These are phyloP conservation scores for Lepas anatifera DNA, from an alignment of 2,888 invertebrate genomes.

Conservation along the genomic window DNA sequence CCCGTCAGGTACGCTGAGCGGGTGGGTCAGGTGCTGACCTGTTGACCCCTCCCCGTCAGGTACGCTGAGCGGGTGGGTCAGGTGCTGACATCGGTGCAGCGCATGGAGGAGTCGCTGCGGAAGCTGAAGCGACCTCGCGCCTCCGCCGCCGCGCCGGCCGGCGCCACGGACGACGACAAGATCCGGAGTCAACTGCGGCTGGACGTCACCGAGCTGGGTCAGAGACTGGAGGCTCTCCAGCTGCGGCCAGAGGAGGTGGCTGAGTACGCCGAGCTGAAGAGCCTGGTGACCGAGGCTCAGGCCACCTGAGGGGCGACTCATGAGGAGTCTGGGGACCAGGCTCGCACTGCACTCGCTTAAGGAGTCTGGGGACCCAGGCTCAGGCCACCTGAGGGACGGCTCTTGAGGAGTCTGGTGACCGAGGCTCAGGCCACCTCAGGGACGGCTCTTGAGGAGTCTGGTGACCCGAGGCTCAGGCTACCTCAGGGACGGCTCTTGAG, in stretches of 20 bases:
- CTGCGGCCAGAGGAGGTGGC: neutral
- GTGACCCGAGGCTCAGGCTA: no score
- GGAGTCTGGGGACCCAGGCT: neutral
- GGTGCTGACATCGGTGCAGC: slow-evolving; percentile 82
- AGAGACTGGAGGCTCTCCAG: neutral
- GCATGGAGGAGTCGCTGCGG: slow-evolving; percentile 86
- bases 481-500: no score
- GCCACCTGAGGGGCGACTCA: neutral
- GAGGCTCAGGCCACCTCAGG: no score
- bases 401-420: no score
- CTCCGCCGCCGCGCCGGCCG: slow-evolving; percentile 33
- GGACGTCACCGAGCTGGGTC: slow-evolving; percentile 46
- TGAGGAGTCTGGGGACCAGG: neutral
- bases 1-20: slow-evolving; percentile 34
- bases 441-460: no score
- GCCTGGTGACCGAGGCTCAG: neutral
- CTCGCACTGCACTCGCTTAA: neutral
- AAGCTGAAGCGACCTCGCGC: slow-evolving; percentile 74
- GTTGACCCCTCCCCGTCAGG: slow-evolving; percentile 31
- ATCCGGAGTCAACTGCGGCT: slow-evolving; percentile 78
- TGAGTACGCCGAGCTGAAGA: neutral
- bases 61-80: slow-evolving; percentile 53
- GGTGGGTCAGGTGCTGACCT: no score
- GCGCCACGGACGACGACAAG: slow-evolving; percentile 68
- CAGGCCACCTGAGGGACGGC: no score